A percentile compares a stretch with the other conserved stretches of the same genome.
Conservation (phyloP, 2,888 invertebrate species). For the Oligia strigilis region DNA sequence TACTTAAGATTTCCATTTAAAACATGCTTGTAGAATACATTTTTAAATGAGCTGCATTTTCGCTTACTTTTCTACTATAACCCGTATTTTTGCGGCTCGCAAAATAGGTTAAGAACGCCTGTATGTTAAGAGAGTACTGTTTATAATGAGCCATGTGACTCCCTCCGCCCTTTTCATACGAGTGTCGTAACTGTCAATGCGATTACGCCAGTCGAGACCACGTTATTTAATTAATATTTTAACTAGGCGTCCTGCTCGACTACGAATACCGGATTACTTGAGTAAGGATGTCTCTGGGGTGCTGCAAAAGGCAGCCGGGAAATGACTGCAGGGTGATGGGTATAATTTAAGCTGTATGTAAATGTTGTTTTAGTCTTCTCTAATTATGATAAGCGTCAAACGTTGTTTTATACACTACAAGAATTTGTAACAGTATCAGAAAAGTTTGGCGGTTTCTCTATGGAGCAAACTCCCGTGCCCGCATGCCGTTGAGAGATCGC, state of each 20-base stretch:
- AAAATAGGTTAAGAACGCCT: conserved; percentile 23
- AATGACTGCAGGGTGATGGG: conserved; percentile 14
- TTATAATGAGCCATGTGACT: conserved; percentile 30
- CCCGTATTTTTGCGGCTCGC: background rate
- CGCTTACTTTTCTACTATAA: background rate
- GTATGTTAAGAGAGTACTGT: conserved; percentile 26
- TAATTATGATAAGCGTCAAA: conserved; percentile 1
- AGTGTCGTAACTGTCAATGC: conserved; percentile 38
- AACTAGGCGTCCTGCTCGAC: background rate
- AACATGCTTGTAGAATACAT: background rate
- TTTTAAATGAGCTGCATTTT: background rate
- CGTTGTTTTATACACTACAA: background rate
- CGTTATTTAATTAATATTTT: conserved; percentile 35
- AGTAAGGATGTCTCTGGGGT: conserved; percentile 20
- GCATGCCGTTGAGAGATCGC: background rate
- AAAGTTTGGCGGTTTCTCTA: background rate
- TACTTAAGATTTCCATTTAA: background rate
- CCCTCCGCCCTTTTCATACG: conserved; percentile 22
- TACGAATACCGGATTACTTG: conserved; percentile 34
- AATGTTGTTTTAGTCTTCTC: background rate
- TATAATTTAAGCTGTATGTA: background rate
- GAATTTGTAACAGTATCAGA: background rate
- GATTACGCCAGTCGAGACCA: conserved; percentile 9
- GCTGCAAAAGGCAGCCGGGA: conserved; percentile 20
- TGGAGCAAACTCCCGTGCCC: background rate